phyloP scores from a whole-genome alignment of 2,797 vertebrate genomes.

The Syngnathus rostellatus region DNA sequence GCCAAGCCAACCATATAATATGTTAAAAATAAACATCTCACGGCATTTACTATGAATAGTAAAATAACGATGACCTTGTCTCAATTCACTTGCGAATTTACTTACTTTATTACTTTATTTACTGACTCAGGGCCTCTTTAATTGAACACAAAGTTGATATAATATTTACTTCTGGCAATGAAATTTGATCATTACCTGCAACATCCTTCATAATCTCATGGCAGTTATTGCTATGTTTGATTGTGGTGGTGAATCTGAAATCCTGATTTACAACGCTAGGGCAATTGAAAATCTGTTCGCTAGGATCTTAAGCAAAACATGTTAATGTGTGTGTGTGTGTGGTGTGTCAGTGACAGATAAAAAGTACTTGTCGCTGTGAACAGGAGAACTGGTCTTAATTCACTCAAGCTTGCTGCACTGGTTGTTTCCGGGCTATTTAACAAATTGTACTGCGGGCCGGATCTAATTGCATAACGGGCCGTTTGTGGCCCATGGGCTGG shows the following conservation, averaged over 20 bases:
- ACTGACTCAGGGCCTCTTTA: background rate
- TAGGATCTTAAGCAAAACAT: too few species aligned
- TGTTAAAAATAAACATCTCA: background rate
- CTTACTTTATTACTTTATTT: background rate
- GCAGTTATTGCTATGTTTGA: too few species aligned
- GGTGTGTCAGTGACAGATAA: too few species aligned
- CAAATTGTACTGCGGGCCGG: background rate
- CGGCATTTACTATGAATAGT: background rate
- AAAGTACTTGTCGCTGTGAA: too few species aligned
- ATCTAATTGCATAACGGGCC: background rate
- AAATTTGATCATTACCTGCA: too few species aligned
- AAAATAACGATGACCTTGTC: background rate
- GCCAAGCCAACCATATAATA: background rate
- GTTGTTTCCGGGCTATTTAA: background rate
- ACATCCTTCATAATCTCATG: too few species aligned
- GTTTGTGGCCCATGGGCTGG: background rate
- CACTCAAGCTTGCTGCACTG: background rate
- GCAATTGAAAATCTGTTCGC: too few species aligned
- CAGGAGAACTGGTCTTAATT: background rate
- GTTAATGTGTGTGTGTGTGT: too few species aligned
- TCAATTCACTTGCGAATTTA: background rate
- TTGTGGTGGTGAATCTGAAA: too few species aligned
- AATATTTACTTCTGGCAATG: too few species aligned
- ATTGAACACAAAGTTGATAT: background rate
- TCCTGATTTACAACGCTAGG: too few species aligned